Conservation (phyloP, 2,797 vertebrate genomes). For the Urosaurus nigricauda region DNA sequence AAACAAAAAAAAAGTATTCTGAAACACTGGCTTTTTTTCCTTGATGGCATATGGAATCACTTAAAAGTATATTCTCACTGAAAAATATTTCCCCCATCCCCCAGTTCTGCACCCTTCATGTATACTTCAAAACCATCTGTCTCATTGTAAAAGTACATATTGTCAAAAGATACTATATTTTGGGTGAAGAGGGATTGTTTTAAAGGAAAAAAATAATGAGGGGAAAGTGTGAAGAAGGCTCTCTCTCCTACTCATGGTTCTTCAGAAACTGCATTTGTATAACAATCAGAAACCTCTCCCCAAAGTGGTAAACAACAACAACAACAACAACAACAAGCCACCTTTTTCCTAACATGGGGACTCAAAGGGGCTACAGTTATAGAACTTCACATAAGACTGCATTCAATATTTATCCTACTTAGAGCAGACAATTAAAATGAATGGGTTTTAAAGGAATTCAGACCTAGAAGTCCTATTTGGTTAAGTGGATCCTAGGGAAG, state of each 20-base stretch:
- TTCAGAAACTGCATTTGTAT: neutral
- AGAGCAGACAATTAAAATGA: too few relatives aligned
- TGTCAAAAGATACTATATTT: neutral
- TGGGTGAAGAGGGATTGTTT: neutral
- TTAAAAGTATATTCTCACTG: slow-evolving; percentile 58
- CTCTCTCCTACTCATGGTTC: neutral
- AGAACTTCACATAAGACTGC: too few relatives aligned
- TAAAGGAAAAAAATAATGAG: neutral
- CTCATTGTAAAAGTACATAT: neutral
- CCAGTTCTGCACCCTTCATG: neutral
- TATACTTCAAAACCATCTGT: slow-evolving; percentile 20
- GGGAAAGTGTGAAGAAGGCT: neutral
- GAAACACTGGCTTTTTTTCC: slow-evolving; percentile 50
- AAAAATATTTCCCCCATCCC: neutral
- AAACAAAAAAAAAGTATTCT: slow-evolving; percentile 51
- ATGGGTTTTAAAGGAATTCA: too few relatives aligned
- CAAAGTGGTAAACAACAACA: neutral
- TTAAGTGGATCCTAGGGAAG: too few relatives aligned
- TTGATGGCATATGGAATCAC: slow-evolving; percentile 47
- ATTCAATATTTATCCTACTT: too few relatives aligned
- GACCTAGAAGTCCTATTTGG: too few relatives aligned
- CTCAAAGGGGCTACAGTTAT: too few relatives aligned
- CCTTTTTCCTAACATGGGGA: too few relatives aligned
- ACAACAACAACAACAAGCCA: too few relatives aligned
- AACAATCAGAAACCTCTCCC: neutral